phyloP scores from a whole-genome alignment of 2,888 invertebrate genomes.

The Camponotus fellah region DNA sequence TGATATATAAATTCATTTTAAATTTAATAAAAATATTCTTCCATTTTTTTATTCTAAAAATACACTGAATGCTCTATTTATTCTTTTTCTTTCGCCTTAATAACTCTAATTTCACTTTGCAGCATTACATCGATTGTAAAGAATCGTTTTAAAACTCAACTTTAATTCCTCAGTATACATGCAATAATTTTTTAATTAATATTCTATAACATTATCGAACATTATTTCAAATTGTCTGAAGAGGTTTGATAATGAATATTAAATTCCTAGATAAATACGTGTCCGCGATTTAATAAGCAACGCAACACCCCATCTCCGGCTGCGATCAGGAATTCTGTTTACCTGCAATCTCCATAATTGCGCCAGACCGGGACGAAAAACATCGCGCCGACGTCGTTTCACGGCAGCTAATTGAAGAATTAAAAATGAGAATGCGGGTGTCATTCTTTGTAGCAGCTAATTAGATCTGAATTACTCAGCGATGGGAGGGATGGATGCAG shows the following conservation, averaged over 20 bases:
- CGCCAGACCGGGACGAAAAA: slow-evolving; percentile 9
- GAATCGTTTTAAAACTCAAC: background rate
- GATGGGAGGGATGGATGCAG: slow-evolving; percentile 1
- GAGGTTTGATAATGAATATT: background rate
- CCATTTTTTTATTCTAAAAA: too few relatives aligned
- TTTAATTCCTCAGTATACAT: background rate
- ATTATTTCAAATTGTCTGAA: background rate
- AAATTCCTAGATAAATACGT: slow-evolving; percentile 25
- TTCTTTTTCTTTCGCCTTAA: background rate
- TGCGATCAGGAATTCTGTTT: slow-evolving; percentile 43
- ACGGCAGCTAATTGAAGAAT: slow-evolving; percentile 47
- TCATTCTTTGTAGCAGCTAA: slow-evolving; percentile 54
- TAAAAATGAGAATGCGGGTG: slow-evolving; percentile 42
- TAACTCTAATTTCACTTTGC: background rate
- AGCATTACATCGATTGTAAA: background rate
- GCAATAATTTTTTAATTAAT: too few relatives aligned
- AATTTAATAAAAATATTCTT: too few relatives aligned
- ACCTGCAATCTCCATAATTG: slow-evolving; percentile 49
- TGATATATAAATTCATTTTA: too few relatives aligned
- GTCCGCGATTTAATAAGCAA: slow-evolving; percentile 20
- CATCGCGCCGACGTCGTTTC: slow-evolving; percentile 14
- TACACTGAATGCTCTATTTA: too few relatives aligned
- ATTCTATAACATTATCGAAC: background rate
- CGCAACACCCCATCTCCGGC: slow-evolving; percentile 18
- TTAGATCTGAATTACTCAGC: slow-evolving; percentile 56